These are phyloP conservation scores for Tachypleus tridentatus DNA, from an alignment of 1,140 invertebrate species.

Conservation along the genomic window DNA sequence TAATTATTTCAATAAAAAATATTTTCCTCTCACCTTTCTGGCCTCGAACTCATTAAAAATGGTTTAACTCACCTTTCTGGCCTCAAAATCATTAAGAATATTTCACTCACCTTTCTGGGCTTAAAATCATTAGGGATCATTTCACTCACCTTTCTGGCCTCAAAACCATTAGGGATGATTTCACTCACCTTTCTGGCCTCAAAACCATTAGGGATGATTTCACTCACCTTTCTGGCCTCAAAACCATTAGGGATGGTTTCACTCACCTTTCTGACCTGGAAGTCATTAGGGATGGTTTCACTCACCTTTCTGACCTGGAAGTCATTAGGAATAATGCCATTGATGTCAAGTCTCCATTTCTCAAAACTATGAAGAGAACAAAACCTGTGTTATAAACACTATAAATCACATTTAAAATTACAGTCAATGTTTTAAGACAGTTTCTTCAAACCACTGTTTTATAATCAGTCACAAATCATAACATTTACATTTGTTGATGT, in stretches of 20 bases:
- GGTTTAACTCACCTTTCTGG: conserved; percentile 24
- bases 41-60: no score
- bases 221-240: conserved; percentile 26
- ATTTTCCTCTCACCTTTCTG: no score
- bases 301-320: conserved; percentile 28
- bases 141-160: conserved; percentile 26
- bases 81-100: conserved; percentile 28
- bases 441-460: no score
- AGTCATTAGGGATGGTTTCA: neutral
- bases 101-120: conserved; percentile 18
- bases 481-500: no score
- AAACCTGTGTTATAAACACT: no score
- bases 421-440: no score
- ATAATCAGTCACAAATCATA: no score
- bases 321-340: conserved; percentile 30
- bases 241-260: conserved; percentile 30
- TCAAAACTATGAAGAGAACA: conserved; percentile 17
- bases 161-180: conserved; percentile 30
- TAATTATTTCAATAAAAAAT: no score
- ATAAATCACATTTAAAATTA: no score
- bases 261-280: conserved; percentile 5
- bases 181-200: no score
- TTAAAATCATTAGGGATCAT: no score
- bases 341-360: conserved; percentile 28
- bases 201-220: no score